Percentiles rank a stretch among this genome's conserved stretches.
Conservation (phyloP, 2,113 vertebrate genomes). For the Vulpes vulpes region DNA sequence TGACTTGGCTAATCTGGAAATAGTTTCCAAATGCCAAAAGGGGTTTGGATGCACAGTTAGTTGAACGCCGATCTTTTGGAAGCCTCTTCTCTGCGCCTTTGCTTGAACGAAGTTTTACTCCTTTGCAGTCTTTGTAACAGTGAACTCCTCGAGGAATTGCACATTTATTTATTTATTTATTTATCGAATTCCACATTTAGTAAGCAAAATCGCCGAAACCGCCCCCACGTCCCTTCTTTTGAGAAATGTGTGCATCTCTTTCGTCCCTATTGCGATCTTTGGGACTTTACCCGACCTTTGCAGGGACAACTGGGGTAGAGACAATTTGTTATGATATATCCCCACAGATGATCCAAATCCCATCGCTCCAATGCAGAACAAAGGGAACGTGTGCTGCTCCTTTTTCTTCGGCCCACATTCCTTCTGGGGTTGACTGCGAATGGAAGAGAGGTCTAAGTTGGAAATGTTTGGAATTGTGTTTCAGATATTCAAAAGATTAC, state of each 20-base stretch:
- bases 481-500: background rate
- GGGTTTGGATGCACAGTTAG: background rate
- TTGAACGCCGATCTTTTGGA: background rate
- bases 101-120: background rate
- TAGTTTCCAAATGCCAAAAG: background rate
- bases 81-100: background rate
- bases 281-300: background rate
- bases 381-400: background rate
- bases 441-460: background rate
- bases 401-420: background rate
- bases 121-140: background rate
- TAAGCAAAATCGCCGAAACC: background rate
- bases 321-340: background rate
- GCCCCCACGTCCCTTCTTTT: background rate
- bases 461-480: constrained; percentile 51
- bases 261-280: background rate
- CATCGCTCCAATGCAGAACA: background rate
- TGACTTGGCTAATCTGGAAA: background rate
- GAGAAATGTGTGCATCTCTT: constrained; percentile 7
- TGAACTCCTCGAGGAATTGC: background rate
- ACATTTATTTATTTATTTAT: too few relatives aligned
- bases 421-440: background rate
- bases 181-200: background rate
- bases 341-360: background rate
- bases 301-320: background rate